Base-by-base conservation (phyloP, 2,797 vertebrate species). In the Crypturellus tataupa region DNA sequence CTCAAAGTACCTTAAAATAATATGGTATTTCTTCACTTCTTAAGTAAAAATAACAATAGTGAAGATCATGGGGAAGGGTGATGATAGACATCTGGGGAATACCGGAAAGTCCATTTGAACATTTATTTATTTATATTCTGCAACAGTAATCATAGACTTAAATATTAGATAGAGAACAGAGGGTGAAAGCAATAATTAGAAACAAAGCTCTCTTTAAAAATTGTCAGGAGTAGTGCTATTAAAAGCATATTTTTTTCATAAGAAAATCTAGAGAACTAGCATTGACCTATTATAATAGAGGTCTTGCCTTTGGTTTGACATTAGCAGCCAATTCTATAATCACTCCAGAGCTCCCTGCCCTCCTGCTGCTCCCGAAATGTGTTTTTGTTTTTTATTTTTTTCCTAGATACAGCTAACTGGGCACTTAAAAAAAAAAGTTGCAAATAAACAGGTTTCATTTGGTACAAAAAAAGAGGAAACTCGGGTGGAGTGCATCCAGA, bases 161-260 rank as follows among this genome's bases (percentile, higher is more conserved):
- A 85, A 60, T 94, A 89, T 91, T 64, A 69, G n/a, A 9, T 78
- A 76, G 27, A 10, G 72, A 92, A 72, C 19, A 10, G 72, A 92
- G 89, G 94, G 78, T 71, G 33, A 83, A 91, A 91, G 70, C 70
- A 88, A 55, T 87, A 93, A 46, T 72, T 56, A 83, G 82, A 94
- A 89, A 69, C 42, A 88, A 75, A 55, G 67, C 6, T 42, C 21
- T 71, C 58, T 91, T 87, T 59, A 69, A 72, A 79, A 84, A 27
- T 21, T 60, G 13, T 68, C 23, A 64, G 78, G 39, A 78, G 58
- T 35, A 75, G 8, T 19, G 20, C 87, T 94, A 88, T 86, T 92
- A 37, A 84, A 89, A 92, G 37, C 70, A 59, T 62, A 75, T 16
- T 76, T 86, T 86, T 86, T 72, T 91, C 3, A 1, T 46, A 67